A percentile compares a stretch with the other conserved stretches of the same genome.
Conservation (phyloP, 2,113 vertebrate genomes). For the Nothocercus nigrocapillus region DNA sequence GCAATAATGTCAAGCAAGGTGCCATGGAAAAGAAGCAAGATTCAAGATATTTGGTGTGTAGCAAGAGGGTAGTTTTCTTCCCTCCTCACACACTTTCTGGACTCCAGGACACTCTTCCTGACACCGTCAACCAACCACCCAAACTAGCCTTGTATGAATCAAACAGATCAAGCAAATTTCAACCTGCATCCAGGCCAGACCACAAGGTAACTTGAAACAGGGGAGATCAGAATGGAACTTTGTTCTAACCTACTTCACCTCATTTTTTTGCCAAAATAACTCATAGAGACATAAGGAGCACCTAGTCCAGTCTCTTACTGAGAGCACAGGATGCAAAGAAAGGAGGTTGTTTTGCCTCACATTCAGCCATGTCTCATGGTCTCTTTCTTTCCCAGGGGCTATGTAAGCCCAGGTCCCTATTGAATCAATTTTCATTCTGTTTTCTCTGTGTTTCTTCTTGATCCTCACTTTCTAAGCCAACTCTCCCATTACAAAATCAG, state of each 20-base stretch:
- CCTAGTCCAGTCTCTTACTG: accelerated
- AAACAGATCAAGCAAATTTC: not conserved
- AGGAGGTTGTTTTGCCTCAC: not conserved
- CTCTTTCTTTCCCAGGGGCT: not conserved
- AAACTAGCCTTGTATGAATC: not conserved
- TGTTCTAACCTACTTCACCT: not conserved
- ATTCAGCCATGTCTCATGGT: not conserved
- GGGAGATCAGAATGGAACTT: not conserved
- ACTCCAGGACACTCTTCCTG: not conserved
- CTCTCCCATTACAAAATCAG: constrained; percentile 12
- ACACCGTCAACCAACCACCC: not conserved
- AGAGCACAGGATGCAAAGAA: accelerated
- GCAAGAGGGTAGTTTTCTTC: not conserved
- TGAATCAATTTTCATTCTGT: constrained; percentile 28
- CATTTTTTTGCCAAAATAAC: not conserved
- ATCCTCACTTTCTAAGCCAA: constrained; percentile 20
- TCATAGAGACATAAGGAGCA: not conserved
- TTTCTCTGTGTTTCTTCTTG: not conserved
- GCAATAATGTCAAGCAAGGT: not conserved
- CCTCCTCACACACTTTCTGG: not conserved
- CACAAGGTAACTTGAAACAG: not conserved
- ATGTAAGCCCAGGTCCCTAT: not conserved
- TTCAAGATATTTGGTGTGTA: not conserved
- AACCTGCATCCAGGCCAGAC: not conserved
- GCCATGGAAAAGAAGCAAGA: not conserved